Evolutionary conservation across 2,797 vertebrate genomes (phyloP), one percentile per base, ranked within the genome.

Genomic region (Anableps anableps): DNA sequence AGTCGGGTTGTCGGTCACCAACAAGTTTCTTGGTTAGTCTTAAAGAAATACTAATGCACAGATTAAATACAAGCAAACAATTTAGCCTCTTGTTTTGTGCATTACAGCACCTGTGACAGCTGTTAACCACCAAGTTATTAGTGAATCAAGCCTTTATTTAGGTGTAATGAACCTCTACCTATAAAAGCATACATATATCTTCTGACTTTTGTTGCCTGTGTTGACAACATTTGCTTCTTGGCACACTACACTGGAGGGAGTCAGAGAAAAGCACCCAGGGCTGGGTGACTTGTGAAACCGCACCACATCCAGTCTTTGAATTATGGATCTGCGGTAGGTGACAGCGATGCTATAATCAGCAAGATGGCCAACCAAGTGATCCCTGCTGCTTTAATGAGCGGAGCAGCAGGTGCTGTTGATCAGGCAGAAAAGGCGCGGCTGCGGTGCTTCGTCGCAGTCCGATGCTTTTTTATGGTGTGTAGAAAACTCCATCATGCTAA

Each of bases 401-500:
- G 74, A 85, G 47, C 89, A 80, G 84, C 81, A 80, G 73, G 82
- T 53, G 55, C 73, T 58, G 83, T 80, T 88, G 90, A 93, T 94
- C 88, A 84, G 70, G 87, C 87, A 84, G 74, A 75, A 36, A 70
- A 76, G 83, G 74, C 45, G 34, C 2, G 64, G 58, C 79, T 72
- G 75, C 11, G 80, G 83, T 43, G 80, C 84, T 77, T 75, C 77
- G 74, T 83, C 62, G 48, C 85, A 82, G 83, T 82, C 79, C 14
- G 0, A 68, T 77, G 79, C 83, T 87, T 81, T 90, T 86, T 80
- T 85, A 13, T 87, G 85, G 86, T 76, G 75, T 92, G 87, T 81
- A 85, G 89, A 91, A 88, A 89, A 88, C 81, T 87, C 90, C 91
- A 94, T 94, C 91, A 85, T 36, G 29, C 94, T 95, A 95, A 96